Conservation (phyloP, 1,140 invertebrate species). For the Leptoteleia sp. region DNA sequence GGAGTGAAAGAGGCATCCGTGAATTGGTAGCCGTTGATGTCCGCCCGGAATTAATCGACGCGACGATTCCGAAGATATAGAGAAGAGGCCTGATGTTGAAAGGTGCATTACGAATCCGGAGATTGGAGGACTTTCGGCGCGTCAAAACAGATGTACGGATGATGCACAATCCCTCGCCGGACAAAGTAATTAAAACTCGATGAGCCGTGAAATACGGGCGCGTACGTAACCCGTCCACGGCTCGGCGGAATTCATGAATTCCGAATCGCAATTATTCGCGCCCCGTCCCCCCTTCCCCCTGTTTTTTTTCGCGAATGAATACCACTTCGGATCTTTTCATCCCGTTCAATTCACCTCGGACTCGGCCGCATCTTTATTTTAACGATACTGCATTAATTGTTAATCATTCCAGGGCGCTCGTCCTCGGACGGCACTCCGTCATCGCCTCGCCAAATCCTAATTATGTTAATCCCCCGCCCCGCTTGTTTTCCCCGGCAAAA, state of each 20-base stretch:
- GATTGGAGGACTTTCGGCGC: slow-evolving; percentile 68
- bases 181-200: slow-evolving; percentile 64
- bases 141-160: slow-evolving; percentile 64
- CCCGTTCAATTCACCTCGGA: too few relatives aligned
- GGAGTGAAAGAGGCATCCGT: slow-evolving; percentile 62
- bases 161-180: slow-evolving; percentile 56
- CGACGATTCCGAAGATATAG: slow-evolving; percentile 64
- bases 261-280: slow-evolving; percentile 13
- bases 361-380: too few relatives aligned
- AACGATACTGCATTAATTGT: too few relatives aligned
- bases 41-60: slow-evolving; percentile 70
- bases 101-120: slow-evolving; percentile 70
- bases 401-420: too few relatives aligned
- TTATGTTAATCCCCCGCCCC: too few relatives aligned
- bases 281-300: not conserved
- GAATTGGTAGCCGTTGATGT: slow-evolving; percentile 68
- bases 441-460: too few relatives aligned
- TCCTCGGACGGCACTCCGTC: too few relatives aligned
- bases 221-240: slow-evolving; percentile 20
- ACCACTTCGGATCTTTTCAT: too few relatives aligned
- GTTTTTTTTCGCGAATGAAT: slow-evolving; percentile 1
- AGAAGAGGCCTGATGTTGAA: slow-evolving; percentile 71
- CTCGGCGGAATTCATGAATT: slow-evolving; percentile 44
- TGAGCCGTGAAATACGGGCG: slow-evolving; percentile 52
- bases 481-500: too few relatives aligned